Base-by-base conservation (phyloP, 2,113 vertebrate species). In the Capreolus pygargus region DNA sequence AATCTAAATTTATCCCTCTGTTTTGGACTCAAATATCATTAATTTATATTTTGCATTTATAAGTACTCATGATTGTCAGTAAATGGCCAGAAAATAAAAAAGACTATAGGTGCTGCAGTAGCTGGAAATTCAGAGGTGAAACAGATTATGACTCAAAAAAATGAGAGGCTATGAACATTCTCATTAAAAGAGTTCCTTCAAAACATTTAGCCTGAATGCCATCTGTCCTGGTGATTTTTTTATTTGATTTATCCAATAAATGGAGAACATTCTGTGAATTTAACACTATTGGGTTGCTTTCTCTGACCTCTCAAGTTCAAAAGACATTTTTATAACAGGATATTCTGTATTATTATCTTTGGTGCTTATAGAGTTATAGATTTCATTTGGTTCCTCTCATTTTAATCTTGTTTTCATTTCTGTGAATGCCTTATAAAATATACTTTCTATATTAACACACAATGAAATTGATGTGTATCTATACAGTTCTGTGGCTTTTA, bases 11-110 rank as follows among this genome's bases (percentile, higher is more conserved):
- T 67, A 25, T n/a, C 17, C 4, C 7, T 70, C 25, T 10, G 84
- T 88, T 60, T 60, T 83, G 52, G 54, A 45, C 2, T 87, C 23
- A 3, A 52, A 21, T 86, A 90, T 81, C 33, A 81, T 55, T 94
- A 78, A 94, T 82, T 88, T 96, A 39, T 83, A 86, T 19, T 95
- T 94, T 50, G 87, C 54, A 90, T 60, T 43, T 81, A 15, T 70
- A 83, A 86, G 30, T 78, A 43, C 70, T 97, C 86, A 13, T 82
- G 33, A 60, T 17, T 95, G 19, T 96, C 39, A 89, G 30, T 78
- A 87, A 96, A 78, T 33, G 81, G 2, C 5, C 79, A 76, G 89
- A 61, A 76, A 90, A 95, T 88, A 9, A 76, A 84, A 70, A 36
- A 16, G 50, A 27, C 12, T 33, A 1, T 55, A 50, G 70, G 13